Evolutionary conservation across 1,140 invertebrate genomes (phyloP), one percentile per base, ranked within the genome.

Genomic region (Meteorus sp.): DNA sequence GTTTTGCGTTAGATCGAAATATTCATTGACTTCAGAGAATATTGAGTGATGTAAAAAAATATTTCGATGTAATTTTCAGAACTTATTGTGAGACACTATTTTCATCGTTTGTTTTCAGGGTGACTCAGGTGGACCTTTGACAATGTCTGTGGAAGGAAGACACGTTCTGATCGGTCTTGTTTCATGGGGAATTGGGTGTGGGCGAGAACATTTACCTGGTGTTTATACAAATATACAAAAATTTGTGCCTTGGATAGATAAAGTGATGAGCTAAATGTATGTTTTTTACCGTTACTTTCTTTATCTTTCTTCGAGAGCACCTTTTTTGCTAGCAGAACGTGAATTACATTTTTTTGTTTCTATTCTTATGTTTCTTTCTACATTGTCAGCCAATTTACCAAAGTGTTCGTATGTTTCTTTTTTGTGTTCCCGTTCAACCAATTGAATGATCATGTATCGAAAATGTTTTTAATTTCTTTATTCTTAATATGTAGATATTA

Each of bases 141-240:
- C 91, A 1, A 85, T 91, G 72, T 86, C 89, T 7, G 79, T 92
- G 37, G 91, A 93, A 47, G 92, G 92, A 1, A 84, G 91, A 29
- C 89, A 88, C 73, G 91, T 90, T 7, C 80, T 94, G 2, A 93
- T 94, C 15, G 93, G 93, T 3, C 81, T 95, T 0, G 93, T 95
- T 0, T 93, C 91, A 0, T 95, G 92, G 92, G 92, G 92, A 35
- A 94, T 94, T 60, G 93, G 93, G 11, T 95, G 92, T 64, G 93
- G 92, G 4, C 81, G 92, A 11, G 91, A 94, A 71, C 91, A 93
- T 71, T 74, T 95, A n/a, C 91, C 91, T 0, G 92, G 92, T 8
- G 91, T 94, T 1, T 94, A 95, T 67, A 94, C 92, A 0, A 94
- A 94, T 68, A 93, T 95, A 68, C 91, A 94, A 68, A 92, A 91